Conservation (phyloP, 2,888 invertebrate species). For the Hydroisotoma schaefferi region DNA sequence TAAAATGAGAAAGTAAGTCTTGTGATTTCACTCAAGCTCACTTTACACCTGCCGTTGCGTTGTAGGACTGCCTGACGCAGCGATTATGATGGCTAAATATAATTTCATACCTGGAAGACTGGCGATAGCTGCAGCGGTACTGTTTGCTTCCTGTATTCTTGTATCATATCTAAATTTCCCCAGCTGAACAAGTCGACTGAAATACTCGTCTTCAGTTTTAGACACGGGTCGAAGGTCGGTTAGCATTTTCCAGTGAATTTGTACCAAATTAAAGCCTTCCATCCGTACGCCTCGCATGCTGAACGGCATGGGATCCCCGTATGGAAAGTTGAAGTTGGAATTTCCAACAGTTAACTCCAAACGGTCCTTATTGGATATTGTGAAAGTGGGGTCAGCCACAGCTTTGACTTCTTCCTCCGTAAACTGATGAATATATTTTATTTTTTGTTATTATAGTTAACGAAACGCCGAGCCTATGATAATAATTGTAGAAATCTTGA, state of each 20-base stretch:
- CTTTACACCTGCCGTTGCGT: too few relatives aligned
- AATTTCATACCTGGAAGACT: constrained; percentile 48
- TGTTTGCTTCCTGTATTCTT: constrained; percentile 63
- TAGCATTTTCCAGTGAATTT: constrained; percentile 89
- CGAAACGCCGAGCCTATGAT: neutral
- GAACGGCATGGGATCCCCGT: constrained; percentile 71
- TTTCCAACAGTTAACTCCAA: neutral
- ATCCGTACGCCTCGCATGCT: constrained; percentile 75
- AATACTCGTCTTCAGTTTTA: constrained; percentile 79
- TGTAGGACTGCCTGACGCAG: too few relatives aligned
- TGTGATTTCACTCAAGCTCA: too few relatives aligned
- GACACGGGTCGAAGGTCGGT: constrained; percentile 77
- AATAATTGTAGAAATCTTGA: too few relatives aligned
- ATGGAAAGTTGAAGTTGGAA: constrained; percentile 54
- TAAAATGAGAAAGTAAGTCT: too few relatives aligned
- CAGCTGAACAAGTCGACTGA: constrained; percentile 71
- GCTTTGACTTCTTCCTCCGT: neutral
- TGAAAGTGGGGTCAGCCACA: neutral
- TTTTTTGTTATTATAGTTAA: neutral
- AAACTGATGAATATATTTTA: neutral
- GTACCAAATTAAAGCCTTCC: constrained; percentile 73
- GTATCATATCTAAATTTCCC: constrained; percentile 74
- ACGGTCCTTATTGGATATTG: neutral
- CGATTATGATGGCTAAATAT: too few relatives aligned
- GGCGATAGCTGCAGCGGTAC: constrained; percentile 63